Base-by-base conservation (phyloP, 2,797 vertebrate genomes). In the Valencia hispanica region DNA sequence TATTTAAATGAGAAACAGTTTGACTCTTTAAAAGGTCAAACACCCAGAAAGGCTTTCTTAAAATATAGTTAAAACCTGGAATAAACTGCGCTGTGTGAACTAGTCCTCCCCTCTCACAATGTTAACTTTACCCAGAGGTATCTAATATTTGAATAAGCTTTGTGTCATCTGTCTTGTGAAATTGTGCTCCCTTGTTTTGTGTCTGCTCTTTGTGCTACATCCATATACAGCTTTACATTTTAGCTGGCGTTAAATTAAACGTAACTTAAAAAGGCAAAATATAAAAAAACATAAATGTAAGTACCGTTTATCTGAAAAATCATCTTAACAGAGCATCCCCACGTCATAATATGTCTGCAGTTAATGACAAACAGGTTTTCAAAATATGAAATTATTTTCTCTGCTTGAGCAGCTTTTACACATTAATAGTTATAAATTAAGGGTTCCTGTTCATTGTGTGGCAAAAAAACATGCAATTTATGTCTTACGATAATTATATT, bases 21-120 rank as follows among this genome's bases (percentile, higher is more conserved):
- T 69, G 61, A 85, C 79, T 68, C 30, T 79, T 81, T 82, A 59
- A 85, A 80, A 82, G 80, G 39, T 80, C 32, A 68, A 80, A 83
- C 79, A 73, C 17, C 57, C 66, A 79, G 25, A 72, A 77, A 71
- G 78, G 65, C 84, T 86, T 83, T 87, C 70, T 79, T 82, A 59
- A n/a, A 48, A 53, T 63, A 10, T 5, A 74, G 68, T 83, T 70
- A 73, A 39, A 76, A 78, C 48, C 63, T 61, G 55, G 77, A 71
- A 50, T 72, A 47, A 39, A 20, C 41, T 25, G 59, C 57, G 25
- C 48, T 51, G 39, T 74, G 75, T 79, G 78, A 88, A 63, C 57
- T 73, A 61, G 27, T 78, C 43, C 51, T 34, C 48, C 22, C 25
- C 72, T 75, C 50, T 81, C n/a, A 55, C 32, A 20, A 51, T 78